These are phyloP conservation scores for Leptura quadrifasciata DNA, from an alignment of 2,888 invertebrate genomes.

Conservation along the genomic window DNA sequence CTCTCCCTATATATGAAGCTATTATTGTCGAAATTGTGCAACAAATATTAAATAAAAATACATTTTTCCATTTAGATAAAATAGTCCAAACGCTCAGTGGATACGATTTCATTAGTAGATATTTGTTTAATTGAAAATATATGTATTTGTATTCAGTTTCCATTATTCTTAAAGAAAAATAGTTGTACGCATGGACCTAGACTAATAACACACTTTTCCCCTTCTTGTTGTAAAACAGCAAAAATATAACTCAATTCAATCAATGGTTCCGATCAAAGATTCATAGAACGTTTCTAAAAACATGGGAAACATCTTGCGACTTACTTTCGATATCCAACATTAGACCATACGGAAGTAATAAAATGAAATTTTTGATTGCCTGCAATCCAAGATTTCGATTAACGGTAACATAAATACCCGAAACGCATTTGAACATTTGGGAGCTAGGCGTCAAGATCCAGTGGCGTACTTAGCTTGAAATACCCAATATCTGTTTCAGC, in stretches of 20 bases:
- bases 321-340: constrained; percentile 39
- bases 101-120: too few relatives aligned
- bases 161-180: too few relatives aligned
- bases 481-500: too few relatives aligned
- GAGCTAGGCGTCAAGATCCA: background rate
- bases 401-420: constrained; percentile 46
- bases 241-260: constrained; percentile 27
- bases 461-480: background rate
- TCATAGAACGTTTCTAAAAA: constrained; percentile 16
- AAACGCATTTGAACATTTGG: constrained; percentile 15
- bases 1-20: too few relatives aligned
- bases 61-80: too few relatives aligned
- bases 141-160: too few relatives aligned
- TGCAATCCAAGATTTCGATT: constrained; percentile 51
- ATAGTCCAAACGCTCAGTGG: too few relatives aligned
- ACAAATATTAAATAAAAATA: too few relatives aligned
- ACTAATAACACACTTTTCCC: too few relatives aligned
- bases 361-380: constrained; percentile 51
- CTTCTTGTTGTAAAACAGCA: background rate
- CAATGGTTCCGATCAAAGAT: constrained; percentile 16
- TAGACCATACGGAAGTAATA: constrained; percentile 49
- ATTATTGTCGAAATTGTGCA: too few relatives aligned
- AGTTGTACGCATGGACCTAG: too few relatives aligned
- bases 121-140: too few relatives aligned
- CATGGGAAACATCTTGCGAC: constrained; percentile 40